Percentiles rank a stretch among this genome's conserved stretches.
These are phyloP conservation scores for Thermophis baileyi DNA, from an alignment of 2,113 vertebrate genomes.

Conservation along the genomic window DNA sequence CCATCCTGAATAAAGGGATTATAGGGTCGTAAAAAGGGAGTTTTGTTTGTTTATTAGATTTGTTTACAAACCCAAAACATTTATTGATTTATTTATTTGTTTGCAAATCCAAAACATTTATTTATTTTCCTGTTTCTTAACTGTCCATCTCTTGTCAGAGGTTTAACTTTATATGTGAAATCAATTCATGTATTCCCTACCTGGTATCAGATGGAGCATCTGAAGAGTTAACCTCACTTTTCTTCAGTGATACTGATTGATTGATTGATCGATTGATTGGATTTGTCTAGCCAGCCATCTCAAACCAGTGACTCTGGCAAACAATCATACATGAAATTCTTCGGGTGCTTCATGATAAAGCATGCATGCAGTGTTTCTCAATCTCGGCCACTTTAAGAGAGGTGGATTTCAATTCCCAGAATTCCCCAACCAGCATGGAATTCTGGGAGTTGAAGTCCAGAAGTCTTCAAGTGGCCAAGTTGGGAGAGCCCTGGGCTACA, in stretches of 20 bases:
- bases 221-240: background rate
- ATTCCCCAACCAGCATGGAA: background rate
- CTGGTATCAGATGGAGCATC: background rate
- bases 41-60: background rate
- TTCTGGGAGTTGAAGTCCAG: background rate
- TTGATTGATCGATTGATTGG: too few species aligned
- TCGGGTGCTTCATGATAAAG: background rate
- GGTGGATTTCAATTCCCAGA: background rate
- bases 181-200: background rate
- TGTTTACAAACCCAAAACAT: background rate
- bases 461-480: background rate
- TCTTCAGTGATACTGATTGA: background rate
- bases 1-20: too few species aligned
- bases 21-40: too few species aligned
- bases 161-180: background rate
- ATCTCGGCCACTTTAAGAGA: background rate
- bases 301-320: background rate
- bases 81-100: too few species aligned
- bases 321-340: background rate
- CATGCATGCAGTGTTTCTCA: background rate
- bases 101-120: too few species aligned
- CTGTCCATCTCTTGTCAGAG: background rate
- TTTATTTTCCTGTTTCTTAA: background rate
- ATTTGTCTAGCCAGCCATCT: background rate
- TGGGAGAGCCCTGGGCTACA: background rate